Evolutionary conservation across 2,888 invertebrate species (phyloP).

Genomic region (Leucozona laternaria): DNA sequence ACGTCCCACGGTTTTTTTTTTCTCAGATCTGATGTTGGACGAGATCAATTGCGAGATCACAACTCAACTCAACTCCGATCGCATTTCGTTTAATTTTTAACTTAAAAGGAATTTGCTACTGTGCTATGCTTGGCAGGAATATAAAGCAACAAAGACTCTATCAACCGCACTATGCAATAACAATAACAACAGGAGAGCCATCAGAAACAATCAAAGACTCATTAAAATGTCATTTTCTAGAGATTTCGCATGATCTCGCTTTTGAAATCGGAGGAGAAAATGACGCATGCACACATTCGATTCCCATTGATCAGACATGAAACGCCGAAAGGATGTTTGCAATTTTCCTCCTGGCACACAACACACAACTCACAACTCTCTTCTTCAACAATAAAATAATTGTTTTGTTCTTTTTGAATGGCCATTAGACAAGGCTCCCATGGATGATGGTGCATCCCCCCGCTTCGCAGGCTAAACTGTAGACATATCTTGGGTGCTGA

Average conservation of each 20-base stretch:
- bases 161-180: background rate
- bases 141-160: background rate
- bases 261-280: constrained; percentile 1
- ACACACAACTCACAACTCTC: constrained; percentile 10
- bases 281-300: constrained; percentile 58
- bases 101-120: constrained; percentile 70
- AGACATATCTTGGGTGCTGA: background rate
- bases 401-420: constrained; percentile 67
- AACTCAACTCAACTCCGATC: constrained; percentile 58
- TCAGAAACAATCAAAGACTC: constrained; percentile 62
- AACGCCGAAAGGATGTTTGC: constrained; percentile 70
- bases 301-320: constrained; percentile 62
- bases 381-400: constrained; percentile 39
- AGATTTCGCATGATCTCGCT: constrained; percentile 68
- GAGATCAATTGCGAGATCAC: constrained; percentile 55
- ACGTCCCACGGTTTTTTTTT: constrained; percentile 31
- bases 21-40: background rate
- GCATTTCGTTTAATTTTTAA: constrained; percentile 64
- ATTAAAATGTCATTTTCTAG: constrained; percentile 71
- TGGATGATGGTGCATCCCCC: constrained; percentile 13
- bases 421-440: constrained; percentile 59
- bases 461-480: background rate
- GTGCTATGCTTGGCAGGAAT: constrained; percentile 62
- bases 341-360: constrained; percentile 69
- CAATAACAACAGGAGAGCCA: background rate